phyloP scores from a whole-genome alignment of 2,797 vertebrate species.

The Paguma larvata region DNA sequence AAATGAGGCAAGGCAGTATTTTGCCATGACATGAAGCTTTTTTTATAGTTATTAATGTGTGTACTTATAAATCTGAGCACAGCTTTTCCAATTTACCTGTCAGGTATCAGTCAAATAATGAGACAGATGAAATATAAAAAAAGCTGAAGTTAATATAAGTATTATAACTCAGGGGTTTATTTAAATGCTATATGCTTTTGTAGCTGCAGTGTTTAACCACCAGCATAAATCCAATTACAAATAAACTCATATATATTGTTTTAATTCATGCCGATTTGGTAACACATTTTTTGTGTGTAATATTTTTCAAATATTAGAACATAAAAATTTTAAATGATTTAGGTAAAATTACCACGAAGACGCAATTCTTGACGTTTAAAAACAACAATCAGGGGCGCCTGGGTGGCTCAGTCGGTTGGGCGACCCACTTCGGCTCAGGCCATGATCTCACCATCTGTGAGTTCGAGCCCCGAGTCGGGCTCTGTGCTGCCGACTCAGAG shows the following conservation, averaged over 20 bases:
- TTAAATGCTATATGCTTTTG: not conserved
- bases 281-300: not conserved
- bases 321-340: not conserved
- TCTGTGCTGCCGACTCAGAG: too few relatives aligned
- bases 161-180: not conserved
- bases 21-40: conserved; percentile 27
- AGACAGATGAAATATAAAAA: not conserved
- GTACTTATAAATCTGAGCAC: not conserved
- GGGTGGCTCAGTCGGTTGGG: too few relatives aligned
- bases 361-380: not conserved
- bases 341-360: not conserved
- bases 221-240: not conserved
- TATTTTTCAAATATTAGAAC: not conserved
- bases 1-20: conserved; percentile 51
- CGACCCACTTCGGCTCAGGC: too few relatives aligned
- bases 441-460: too few relatives aligned
- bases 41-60: conserved; percentile 36
- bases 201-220: not conserved
- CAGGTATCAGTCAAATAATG: not conserved
- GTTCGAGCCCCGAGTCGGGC: too few relatives aligned
- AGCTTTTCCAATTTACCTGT: not conserved
- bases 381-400: not conserved
- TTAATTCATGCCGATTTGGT: not conserved
- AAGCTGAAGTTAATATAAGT: not conserved
- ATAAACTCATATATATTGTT: not conserved